Percentiles rank a stretch among this genome's conserved stretches.
Conservation (phyloP, 1,140 invertebrate genomes). For the Euborellia annulipes region DNA sequence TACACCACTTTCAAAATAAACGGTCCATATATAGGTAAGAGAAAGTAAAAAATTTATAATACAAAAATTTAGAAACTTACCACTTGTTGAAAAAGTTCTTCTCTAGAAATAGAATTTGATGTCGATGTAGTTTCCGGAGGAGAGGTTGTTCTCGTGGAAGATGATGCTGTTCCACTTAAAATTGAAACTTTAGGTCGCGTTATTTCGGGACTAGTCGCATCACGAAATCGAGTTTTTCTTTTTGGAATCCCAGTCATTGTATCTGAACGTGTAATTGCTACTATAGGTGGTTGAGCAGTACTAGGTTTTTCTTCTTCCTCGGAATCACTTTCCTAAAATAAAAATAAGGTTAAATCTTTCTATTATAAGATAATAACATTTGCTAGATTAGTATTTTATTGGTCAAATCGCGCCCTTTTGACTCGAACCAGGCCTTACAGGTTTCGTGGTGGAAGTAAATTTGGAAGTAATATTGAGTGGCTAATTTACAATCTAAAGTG, state of each 20-base stretch:
- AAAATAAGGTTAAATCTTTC: background rate
- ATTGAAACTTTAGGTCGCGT: constrained; percentile 13
- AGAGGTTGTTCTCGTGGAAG: constrained; percentile 7
- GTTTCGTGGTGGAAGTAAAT: no score
- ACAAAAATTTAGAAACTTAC: no score
- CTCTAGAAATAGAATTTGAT: constrained; percentile 27
- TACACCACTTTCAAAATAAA: no score
- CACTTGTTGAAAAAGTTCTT: constrained; percentile 35
- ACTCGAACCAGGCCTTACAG: no score
- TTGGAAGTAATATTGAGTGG: no score
- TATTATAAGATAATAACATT: background rate
- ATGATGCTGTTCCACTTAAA: constrained; percentile 18
- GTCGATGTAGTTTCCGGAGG: constrained; percentile 11
- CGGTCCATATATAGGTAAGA: no score
- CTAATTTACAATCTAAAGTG: background rate
- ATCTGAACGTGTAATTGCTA: no score
- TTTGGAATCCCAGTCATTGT: no score
- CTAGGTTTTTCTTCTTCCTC: constrained; percentile 32
- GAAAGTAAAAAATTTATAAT: no score
- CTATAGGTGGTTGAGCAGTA: no score
- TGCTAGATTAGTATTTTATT: background rate
- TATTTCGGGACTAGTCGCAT: constrained; percentile 25
- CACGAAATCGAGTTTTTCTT: constrained; percentile 29
- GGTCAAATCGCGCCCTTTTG: no score
- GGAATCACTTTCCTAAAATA: constrained; percentile 33